Base-by-base conservation (phyloP, 2,113 vertebrate species). In the Nesoenas mayeri region DNA sequence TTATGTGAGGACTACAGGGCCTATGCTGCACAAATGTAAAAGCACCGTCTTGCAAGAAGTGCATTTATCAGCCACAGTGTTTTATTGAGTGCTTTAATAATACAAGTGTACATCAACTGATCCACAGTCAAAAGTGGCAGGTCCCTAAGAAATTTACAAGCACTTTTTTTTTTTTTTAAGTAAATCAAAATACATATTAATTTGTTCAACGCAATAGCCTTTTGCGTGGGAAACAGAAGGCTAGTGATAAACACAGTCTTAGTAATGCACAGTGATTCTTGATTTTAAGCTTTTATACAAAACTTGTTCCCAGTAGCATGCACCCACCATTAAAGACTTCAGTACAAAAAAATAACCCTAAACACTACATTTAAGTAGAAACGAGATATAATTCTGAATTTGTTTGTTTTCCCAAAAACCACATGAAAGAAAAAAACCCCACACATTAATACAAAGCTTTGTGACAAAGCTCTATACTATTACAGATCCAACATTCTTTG, bases 1-100 rank as follows among this genome's bases (percentile, higher is more conserved):
- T 93, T 64, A 77, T 38, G 50, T 44, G 86, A 73, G 80, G 62
- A 66, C 75, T 65, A 15, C 1, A 24, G 62, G 22, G 61, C 81
- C 58, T 54, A n/a, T 9, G 19, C 66, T 56, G 79, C 85, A 96
- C 29, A 89, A 91, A 93, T 3, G 61, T 78, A 85, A 93, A 96
- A 96, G 88, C n/a, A 92, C 72, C 0, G 2, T 67, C 92, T 69
- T 88, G 89, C 94, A 96, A 95, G 81, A 89, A 95, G 75, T 84
- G 97, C 90, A 93, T 96, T 95, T 94, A 98, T 99, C 98, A 98
- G 99, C 99, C 99, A 99, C 99, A 99, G 99, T 99, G 99, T 99
- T 99, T 99, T 99, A 99, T 99, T 99, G 98, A 99, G 99, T 99
- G 99, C 98, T 98, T 99, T 99, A 98, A 99, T 99, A 99, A 99